Base-by-base conservation (phyloP, 1,140 invertebrate genomes). In the Neomicropteryx cornuta region DNA sequence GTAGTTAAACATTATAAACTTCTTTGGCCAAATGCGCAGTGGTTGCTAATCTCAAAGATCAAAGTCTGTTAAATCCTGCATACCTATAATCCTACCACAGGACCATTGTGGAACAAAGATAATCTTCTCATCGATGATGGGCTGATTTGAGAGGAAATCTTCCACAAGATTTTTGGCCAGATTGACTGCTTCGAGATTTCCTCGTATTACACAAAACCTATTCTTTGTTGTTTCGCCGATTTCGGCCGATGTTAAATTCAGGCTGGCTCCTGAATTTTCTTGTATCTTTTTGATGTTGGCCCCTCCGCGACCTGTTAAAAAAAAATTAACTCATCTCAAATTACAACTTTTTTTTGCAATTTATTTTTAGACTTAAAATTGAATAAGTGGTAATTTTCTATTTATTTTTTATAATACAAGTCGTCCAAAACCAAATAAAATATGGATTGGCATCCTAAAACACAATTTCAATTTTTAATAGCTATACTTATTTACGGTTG, bases 121-220 rank as follows among this genome's bases (percentile, higher is more conserved):
- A 40, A 75, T 73, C 39, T 72, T 70, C 8, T 70, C 69, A 29
- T 79, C 70, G 13, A 83, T 70, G 0, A 73, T 46, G 4, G 80
- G 77, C 32, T 82, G 76, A 38, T 78, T 76, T 3, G 66, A 65
- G 1, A 90, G 73, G 41, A 84, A 76, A 32, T 78, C 72, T 10
- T 77, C 62, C n/a, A 92, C 73, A 38, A 87, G 52, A 2, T 68
- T 63, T 45, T 87, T 76, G 0, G 86, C 87, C 4, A 77, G 52
- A 35, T 74, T 72, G 0, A 81, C 73, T 16, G 67, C 60, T 30
- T 82, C 73, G 0, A 60, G 53, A 2, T 57, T 56, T 2, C 86
- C 86, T 28, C 62, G 61, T 28, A 89, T 81, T 2, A 77, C 84
- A 84, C 14, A 73, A 65, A 41, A 72, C 67, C 18, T 72, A 59